Evolutionary conservation across 2,797 vertebrate genomes (phyloP).

Genomic region (Eurystomus glaucurus): DNA sequence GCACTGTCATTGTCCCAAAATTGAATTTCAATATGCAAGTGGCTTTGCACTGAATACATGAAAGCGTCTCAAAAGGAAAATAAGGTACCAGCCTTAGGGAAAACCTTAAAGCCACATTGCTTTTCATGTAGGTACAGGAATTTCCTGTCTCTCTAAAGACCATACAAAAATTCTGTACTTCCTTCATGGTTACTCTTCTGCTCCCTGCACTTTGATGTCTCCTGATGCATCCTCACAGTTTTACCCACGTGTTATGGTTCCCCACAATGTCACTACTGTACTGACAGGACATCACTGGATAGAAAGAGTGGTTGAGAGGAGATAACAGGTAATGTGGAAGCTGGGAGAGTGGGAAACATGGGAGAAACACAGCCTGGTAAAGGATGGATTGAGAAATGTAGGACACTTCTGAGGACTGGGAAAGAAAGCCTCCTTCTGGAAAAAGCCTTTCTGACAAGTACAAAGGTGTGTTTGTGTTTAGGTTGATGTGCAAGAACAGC

Average conservation of each 20-base stretch:
- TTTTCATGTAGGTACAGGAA: neutral
- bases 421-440: neutral
- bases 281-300: neutral
- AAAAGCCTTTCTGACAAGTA: neutral
- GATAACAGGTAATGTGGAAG: rapidly evolving
- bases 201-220: neutral
- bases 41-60: rapidly evolving
- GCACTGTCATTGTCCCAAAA: neutral
- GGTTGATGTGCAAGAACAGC: neutral
- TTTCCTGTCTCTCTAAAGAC: neutral
- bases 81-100: neutral
- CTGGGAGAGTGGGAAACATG: neutral
- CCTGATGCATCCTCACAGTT: neutral
- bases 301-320: neutral
- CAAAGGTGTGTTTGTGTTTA: neutral
- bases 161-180: neutral
- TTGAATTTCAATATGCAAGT: rapidly evolving
- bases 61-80: neutral
- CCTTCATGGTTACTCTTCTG: neutral
- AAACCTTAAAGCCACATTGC: neutral
- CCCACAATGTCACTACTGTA: neutral
- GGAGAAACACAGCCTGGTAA: neutral
- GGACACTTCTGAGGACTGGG: rapidly evolving
- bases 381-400: rapidly evolving
- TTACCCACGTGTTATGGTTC: rapidly evolving